Base-by-base conservation (phyloP, 2,113 vertebrate species). In the Pygoscelis antarcticus region DNA sequence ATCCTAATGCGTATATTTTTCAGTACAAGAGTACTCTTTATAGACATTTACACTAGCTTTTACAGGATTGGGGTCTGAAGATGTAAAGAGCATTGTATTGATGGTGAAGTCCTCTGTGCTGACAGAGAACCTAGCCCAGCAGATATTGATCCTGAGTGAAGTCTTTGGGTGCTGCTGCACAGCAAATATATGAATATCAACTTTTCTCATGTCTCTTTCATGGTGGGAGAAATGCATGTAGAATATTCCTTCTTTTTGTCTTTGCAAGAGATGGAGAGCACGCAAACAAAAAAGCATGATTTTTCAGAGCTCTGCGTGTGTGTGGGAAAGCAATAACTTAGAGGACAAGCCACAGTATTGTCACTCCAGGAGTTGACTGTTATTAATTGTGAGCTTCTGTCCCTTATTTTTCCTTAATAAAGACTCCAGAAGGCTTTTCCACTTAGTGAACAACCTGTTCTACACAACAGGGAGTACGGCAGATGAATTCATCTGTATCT, bases 341-440 rank as follows among this genome's bases (percentile, higher is more conserved):
- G 38, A 91, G 90, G 72, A 86, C 68, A 65, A 91, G 55, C 51
- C 44, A 58, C 64, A 89, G 77, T 78, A 26, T 18, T 94, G 84
- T 57, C 94, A 75, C 81, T 94, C 64, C 69, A 89, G 90, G 92
- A 81, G 51, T 3, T 84, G 83, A 75, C 72, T 80, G 49, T 77
- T 96, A 95, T 78, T 94, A 94, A 95, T 94, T 84, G 81, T 75
- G 64, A 94, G 60, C 52, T 95, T 95, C 91, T 96, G 76, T 61
- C 60, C 40, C 77, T 87, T 79, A 34, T 80, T 92, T 84, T 93
- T 80, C 17, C 30, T 49, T 81, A 85, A 88, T 92, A 91, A 89
- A 92, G 68, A 58, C 46, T 95, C 93, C 72, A 97, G 94, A 78
- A 95, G 93, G 93, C 57, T 92, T 92, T 83, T 71, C 22, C 69